Percentiles rank a stretch among this genome's conserved stretches.
Conservation (phyloP, 2,888 invertebrate species). For the Scaptomyza parva region DNA sequence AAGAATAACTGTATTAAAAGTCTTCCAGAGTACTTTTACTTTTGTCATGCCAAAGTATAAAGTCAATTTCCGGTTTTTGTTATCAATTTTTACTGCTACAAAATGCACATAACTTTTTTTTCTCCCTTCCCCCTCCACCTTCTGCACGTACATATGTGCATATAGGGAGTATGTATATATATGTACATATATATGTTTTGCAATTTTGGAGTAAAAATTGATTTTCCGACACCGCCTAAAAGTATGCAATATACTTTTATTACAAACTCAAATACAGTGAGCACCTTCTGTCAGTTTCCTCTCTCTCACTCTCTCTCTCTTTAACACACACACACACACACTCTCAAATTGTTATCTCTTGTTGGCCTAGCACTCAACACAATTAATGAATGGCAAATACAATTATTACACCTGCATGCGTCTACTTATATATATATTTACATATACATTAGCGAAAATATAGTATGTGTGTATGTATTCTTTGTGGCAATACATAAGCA, state of each 20-base stretch:
- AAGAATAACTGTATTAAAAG: neutral
- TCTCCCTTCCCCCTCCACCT: neutral
- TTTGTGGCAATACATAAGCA: neutral
- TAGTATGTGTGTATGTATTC: neutral
- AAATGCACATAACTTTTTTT: neutral
- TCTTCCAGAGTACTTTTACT: neutral
- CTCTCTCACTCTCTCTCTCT: neutral
- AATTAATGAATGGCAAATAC: constrained; percentile 73
- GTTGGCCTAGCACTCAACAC: constrained; percentile 22
- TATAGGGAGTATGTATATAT: no score
- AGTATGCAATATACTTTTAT: constrained; percentile 59
- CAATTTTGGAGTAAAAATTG: constrained; percentile 23
- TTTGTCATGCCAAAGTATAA: neutral
- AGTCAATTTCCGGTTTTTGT: neutral
- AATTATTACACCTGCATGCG: constrained; percentile 73
- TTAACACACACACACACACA: neutral
- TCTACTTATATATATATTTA: constrained; percentile 7
- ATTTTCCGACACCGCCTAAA: constrained; percentile 46
- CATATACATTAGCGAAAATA: neutral
- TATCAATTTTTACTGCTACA: neutral
- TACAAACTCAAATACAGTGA: constrained; percentile 3
- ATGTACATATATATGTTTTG: constrained; percentile 9
- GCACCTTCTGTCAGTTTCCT: neutral
- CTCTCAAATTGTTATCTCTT: neutral
- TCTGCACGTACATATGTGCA: neutral